Percentiles rank a stretch among this genome's conserved stretches.
Evolutionary conservation across 2,797 vertebrate species (phyloP).

Genomic region (Garrulus glandarius): DNA sequence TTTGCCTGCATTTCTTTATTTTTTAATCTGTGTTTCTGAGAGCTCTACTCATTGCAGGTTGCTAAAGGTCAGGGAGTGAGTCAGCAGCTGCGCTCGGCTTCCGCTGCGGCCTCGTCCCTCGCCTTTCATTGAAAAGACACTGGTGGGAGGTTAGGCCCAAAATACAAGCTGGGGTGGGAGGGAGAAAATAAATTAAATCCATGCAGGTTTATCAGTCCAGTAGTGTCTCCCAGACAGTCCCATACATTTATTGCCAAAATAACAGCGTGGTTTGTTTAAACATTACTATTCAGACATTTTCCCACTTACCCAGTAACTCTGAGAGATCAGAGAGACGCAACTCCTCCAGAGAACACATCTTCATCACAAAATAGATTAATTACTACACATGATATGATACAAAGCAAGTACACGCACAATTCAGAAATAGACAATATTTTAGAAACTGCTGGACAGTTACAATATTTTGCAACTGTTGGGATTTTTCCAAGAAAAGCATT

Average conservation of each 20-base stretch:
- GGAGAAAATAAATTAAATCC: not conserved
- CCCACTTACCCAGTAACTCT: rapidly evolving
- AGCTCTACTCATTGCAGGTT: too few species aligned
- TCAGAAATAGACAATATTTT: not conserved
- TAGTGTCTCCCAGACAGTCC: too few species aligned
- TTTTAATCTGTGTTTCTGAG: too few species aligned
- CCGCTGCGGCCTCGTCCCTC: not conserved
- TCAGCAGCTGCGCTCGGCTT: not conserved
- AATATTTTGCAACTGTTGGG: not conserved
- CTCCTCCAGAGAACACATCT: too few species aligned
- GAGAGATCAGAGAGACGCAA: rapidly evolving
- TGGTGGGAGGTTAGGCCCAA: too few species aligned
- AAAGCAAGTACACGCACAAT: rapidly evolving
- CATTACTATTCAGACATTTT: rapidly evolving
- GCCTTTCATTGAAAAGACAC: rapidly evolving
- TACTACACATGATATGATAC: rapidly evolving
- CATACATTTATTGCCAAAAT: not conserved
- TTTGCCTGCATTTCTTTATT: too few species aligned
- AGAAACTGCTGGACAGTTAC: not conserved
- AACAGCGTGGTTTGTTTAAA: not conserved
- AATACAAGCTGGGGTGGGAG: rapidly evolving
- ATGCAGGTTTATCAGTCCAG: rapidly evolving
- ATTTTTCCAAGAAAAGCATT: not conserved
- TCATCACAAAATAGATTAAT: rapidly evolving
- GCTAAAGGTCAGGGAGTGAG: slow-evolving; percentile 16